A percentile compares a stretch with the other conserved stretches of the same genome.
Conservation (phyloP, 2,888 invertebrate genomes). For the Ophion costatus region DNA sequence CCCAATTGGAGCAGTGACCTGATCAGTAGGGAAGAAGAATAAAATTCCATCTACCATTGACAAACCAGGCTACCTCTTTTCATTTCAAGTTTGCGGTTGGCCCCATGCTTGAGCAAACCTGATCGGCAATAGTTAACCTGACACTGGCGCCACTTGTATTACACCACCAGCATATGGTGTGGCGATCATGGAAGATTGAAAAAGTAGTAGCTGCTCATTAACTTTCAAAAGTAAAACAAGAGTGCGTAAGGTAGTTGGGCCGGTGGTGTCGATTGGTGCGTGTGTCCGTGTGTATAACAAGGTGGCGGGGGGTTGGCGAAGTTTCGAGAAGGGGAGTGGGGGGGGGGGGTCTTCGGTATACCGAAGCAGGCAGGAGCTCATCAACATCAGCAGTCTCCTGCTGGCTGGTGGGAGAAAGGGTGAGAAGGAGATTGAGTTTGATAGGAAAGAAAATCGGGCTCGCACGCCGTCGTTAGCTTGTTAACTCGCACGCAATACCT, state of each 20-base stretch:
- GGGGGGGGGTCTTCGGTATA: slow-evolving; percentile 21
- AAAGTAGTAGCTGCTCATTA: slow-evolving; percentile 50
- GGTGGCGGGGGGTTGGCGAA: background rate
- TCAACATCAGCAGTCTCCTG: slow-evolving; percentile 62
- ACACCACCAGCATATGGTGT: slow-evolving; percentile 24
- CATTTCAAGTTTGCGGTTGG: background rate
- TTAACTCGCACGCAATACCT: slow-evolving; percentile 84
- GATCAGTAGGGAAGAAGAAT: too few species aligned
- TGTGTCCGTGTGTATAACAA: slow-evolving; percentile 12
- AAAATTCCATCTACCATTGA: too few species aligned
- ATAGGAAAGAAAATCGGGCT: slow-evolving; percentile 83
- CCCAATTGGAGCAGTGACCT: too few species aligned
- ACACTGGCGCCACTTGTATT: slow-evolving; percentile 40
- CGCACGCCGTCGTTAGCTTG: slow-evolving; percentile 83
- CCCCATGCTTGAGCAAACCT: background rate
- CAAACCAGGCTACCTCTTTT: background rate
- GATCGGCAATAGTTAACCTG: background rate
- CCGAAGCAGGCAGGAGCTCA: slow-evolving; percentile 50
- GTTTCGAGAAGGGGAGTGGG: background rate
- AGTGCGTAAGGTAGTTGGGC: slow-evolving; percentile 36
- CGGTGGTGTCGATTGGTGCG: slow-evolving; percentile 34
- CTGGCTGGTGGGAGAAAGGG: slow-evolving; percentile 73
- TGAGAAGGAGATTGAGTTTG: slow-evolving; percentile 83
- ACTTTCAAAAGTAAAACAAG: slow-evolving; percentile 58
- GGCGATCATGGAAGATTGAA: slow-evolving; percentile 35